Percentiles rank a stretch among this genome's conserved stretches.
Conservation (phyloP, 1,140 invertebrate species). For the Macrobrachium nipponense region DNA sequence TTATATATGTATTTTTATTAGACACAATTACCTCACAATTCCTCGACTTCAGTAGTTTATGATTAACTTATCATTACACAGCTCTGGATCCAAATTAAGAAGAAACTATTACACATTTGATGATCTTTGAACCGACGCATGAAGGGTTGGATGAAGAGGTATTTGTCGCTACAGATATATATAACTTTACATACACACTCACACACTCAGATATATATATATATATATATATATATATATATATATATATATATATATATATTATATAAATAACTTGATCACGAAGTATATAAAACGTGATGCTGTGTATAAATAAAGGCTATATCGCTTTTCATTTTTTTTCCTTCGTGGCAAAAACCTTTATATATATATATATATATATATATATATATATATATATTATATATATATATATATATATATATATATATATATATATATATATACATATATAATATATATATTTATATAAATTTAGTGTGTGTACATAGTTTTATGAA, state of each 20-base stretch:
- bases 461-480: background rate
- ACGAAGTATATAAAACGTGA: too few species aligned
- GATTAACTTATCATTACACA: too few species aligned
- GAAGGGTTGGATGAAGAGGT: too few species aligned
- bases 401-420: conserved; percentile 20
- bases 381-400: conserved; percentile 20
- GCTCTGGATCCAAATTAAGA: too few species aligned
- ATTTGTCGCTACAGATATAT: background rate
- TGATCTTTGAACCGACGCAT: too few species aligned
- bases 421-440: conserved; percentile 2
- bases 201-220: conserved; percentile 16
- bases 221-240: conserved; percentile 20
- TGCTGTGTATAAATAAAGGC: too few species aligned
- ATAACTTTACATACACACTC: background rate
- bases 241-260: conserved; percentile 10
- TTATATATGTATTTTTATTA: too few species aligned
- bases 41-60: too few species aligned
- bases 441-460: conserved; percentile 7
- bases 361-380: background rate
- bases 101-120: too few species aligned
- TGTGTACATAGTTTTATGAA: background rate
- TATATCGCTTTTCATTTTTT: too few species aligned
- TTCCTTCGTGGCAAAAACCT: too few species aligned
- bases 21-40: too few species aligned
- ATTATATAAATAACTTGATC: conserved; percentile 1